Conservation (phyloP, 2,797 vertebrate genomes). For the Arctocebus calabarensis region DNA sequence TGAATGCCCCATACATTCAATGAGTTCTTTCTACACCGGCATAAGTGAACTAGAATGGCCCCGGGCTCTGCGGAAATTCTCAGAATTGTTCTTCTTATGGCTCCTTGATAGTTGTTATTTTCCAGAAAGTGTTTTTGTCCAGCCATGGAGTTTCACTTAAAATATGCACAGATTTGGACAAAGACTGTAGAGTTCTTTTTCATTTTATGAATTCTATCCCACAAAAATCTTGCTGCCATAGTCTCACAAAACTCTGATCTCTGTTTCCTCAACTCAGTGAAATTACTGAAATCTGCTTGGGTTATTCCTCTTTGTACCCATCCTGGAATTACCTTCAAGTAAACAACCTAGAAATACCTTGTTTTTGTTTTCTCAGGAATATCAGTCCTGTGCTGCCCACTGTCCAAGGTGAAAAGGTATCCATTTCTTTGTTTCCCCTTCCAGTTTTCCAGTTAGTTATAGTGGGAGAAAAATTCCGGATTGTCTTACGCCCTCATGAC, state of each 20-base stretch:
- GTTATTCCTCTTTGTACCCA: not conserved
- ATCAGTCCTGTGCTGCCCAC: not conserved
- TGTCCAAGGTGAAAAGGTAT: not conserved
- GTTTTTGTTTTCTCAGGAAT: not conserved
- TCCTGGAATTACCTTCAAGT: not conserved
- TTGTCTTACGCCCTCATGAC: not conserved
- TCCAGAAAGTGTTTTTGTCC: not conserved
- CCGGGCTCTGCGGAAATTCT: not conserved
- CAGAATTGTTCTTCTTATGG: not conserved
- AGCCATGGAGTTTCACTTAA: not conserved
- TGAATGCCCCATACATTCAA: not conserved
- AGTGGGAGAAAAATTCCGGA: not conserved
- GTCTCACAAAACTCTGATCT: not conserved
- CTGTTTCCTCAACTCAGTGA: not conserved
- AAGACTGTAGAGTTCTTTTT: constrained; percentile 3
- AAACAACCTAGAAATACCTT: not conserved
- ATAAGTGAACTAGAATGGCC: not conserved
- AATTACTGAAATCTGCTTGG: not conserved
- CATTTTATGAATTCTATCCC: not conserved
- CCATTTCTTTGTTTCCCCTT: not conserved
- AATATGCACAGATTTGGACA: not conserved
- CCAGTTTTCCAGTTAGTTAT: not conserved
- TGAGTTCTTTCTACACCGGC: not conserved
- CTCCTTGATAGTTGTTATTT: not conserved
- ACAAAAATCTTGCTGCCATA: not conserved